Base-by-base conservation (phyloP, 2,888 invertebrate species). In the Fragum whitleyi region DNA sequence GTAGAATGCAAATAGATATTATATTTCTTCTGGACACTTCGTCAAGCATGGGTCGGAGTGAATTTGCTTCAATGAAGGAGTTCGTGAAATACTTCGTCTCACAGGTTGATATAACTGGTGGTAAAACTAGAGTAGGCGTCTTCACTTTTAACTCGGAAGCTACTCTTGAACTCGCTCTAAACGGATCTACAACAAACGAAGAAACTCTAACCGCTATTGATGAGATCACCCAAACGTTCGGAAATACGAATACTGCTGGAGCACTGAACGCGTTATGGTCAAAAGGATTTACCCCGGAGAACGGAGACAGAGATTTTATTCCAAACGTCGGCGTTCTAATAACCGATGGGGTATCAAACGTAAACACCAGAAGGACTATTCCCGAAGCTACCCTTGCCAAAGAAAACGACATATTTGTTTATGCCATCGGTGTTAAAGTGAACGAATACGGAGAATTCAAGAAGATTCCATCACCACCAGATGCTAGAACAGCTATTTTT, bases 171-270 rank as follows among this genome's bases (percentile, higher is more conserved):
- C 74, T 83, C 47, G 32, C 42, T 47, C 57, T 86, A 3, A 77
- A 73, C 47, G 29, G 55, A 14, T 86, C 69, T 59, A 61, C n/a
- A 0, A 77, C 71, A 0, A 86, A 79, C 19, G 47, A 19, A n/a
- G 81, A 82, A 16, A 53, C 91, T 9, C 70, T 89, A 61, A 80
- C 81, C 42, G 92, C 91, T 55, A 85, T 92, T 23, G 88, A 87
- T 65, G 78, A 79, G 14, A 88, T 90, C 28, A 87, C 83, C 19
- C 89, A 89, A 57, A 67, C 76, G n/a, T 86, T 84, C 59, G 84
- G 86, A 29, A 86, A 84, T 53, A 86, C 86, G n/a, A 85, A 89
- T 74, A 89, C 88, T 0, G 87, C 86, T 11, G 86, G 79, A 14
- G 89, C 78, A 6, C 65, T 90, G 28, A 72, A 79, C 6, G 71